A percentile compares a stretch with the other conserved stretches of the same genome.
Evolutionary conservation across 2,113 vertebrate species (phyloP).

Genomic region (Bujurquina vittata): DNA sequence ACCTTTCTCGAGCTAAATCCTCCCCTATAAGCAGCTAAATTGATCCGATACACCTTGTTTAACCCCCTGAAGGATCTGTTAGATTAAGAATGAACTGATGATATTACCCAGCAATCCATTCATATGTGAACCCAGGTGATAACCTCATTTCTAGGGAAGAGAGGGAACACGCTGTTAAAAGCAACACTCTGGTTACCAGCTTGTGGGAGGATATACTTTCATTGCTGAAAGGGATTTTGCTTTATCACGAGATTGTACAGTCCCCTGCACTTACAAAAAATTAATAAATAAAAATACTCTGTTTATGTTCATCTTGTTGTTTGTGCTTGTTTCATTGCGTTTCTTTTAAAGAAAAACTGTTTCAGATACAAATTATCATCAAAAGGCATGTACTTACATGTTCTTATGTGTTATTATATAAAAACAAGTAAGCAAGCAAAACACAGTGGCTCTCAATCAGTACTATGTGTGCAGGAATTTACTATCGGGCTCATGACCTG

Average conservation of each 20-base stretch:
- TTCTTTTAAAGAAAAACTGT: background rate
- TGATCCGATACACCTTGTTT: conserved; percentile 58
- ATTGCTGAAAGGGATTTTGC: background rate
- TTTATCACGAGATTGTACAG: conserved; percentile 1
- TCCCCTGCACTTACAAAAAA: background rate
- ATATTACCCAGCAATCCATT: conserved; percentile 50
- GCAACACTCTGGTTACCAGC: background rate
- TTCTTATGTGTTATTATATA: background rate
- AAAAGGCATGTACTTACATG: background rate
- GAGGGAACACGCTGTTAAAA: conserved; percentile 8
- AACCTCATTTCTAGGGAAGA: conserved; percentile 23
- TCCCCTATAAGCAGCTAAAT: conserved; percentile 47
- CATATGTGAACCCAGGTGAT: conserved; percentile 27
- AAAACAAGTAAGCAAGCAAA: no score
- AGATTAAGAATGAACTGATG: conserved; percentile 51
- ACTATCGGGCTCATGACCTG: background rate
- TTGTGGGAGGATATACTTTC: conserved; percentile 11
- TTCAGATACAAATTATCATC: background rate
- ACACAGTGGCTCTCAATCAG: no score
- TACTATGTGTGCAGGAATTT: background rate
- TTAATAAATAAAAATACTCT: no score
- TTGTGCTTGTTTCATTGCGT: background rate
- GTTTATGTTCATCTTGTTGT: background rate
- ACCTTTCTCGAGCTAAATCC: conserved; percentile 30
- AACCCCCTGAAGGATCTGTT: conserved; percentile 47